Base-by-base conservation (phyloP, 1,140 invertebrate genomes). In the Bradysia coprophila region DNA sequence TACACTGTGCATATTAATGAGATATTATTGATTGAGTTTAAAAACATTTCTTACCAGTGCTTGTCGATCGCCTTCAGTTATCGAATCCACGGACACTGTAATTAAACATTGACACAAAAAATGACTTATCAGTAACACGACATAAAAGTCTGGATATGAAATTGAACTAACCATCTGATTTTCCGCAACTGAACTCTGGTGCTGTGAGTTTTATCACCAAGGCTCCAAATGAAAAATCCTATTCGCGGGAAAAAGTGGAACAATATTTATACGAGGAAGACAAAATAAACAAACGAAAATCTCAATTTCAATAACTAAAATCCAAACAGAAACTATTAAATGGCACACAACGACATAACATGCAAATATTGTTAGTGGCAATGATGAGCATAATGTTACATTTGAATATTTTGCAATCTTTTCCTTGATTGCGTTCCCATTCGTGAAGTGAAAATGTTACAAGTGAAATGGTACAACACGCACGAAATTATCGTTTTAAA, bases 151-250 rank as follows among this genome's bases (percentile, higher is more conserved):
- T 21, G 18, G 18, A 42, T 15, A 6, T 43, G n/a, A n/a, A n/a
- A n/a, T 38, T 9, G 6, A 18, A 5, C 18, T 42, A 32, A 34
- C 85, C 82, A 65, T 92, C 87, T 47, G 87, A 92, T 69, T 90
- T 90, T 63, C 85, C 86, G 63, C 86, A 89, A 61, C 86, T 90
- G 71, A 93, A 87, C 65, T 93, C 88, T 46, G n/a, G 87, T 90
- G 70, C 87, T 92, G 66, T 91, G 88, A 44, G 86, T 90, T 71
- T 91, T 91, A 65, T 89, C 83, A 47, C 83, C 84, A 65, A 92
- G 73, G 43, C 85, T 66, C 81, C 85, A 72, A 88, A 88, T 41
- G 86, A 84, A 68, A 86, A 91, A 66, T 92, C 88, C 58, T 61
- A 38, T 3, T 21, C 20, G 21, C 13, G 21, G 23, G 20, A 19